Percentiles rank a stretch among this genome's conserved stretches.
These are phyloP conservation scores for Crocodylus rhombifer DNA, from an alignment of 2,797 vertebrate genomes.

Conservation along the genomic window DNA sequence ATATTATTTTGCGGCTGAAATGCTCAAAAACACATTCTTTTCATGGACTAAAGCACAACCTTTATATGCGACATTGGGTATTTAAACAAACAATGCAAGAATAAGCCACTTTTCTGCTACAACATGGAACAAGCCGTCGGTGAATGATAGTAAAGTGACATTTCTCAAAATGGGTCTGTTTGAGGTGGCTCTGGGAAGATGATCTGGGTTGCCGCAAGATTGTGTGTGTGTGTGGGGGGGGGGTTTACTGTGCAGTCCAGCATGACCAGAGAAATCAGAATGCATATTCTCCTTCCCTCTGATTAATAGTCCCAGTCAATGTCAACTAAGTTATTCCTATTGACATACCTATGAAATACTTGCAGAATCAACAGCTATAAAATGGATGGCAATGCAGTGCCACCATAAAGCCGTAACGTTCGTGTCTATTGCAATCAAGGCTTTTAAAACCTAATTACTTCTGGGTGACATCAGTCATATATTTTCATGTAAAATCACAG, in stretches of 20 bases:
- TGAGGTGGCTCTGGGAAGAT: neutral
- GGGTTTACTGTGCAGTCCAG: neutral
- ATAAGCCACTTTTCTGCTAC: neutral
- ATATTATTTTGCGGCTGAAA: neutral
- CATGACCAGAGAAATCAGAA: conserved; percentile 25
- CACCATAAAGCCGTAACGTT: conserved; percentile 66
- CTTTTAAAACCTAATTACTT: conserved; percentile 81
- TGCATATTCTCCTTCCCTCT: conserved; percentile 38
- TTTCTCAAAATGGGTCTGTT: neutral
- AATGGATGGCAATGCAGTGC: conserved; percentile 46
- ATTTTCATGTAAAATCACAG: conserved; percentile 73
- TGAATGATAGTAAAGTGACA: neutral
- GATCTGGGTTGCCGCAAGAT: neutral
- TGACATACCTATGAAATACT: conserved; percentile 78
- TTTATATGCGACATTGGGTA: fast-evolving
- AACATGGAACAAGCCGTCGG: neutral
- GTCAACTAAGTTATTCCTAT: conserved; percentile 73
- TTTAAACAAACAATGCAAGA: neutral
- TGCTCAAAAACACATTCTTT: neutral
- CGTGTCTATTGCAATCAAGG: conserved; percentile 72
- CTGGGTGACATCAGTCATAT: conserved; percentile 77
- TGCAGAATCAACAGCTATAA: conserved; percentile 76
- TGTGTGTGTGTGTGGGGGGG: neutral
- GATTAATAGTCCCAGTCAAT: conserved; percentile 73
- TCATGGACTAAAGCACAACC: neutral